Evolutionary conservation across 2,797 vertebrate species (phyloP).

Genomic region (Bucorvus abyssinicus): DNA sequence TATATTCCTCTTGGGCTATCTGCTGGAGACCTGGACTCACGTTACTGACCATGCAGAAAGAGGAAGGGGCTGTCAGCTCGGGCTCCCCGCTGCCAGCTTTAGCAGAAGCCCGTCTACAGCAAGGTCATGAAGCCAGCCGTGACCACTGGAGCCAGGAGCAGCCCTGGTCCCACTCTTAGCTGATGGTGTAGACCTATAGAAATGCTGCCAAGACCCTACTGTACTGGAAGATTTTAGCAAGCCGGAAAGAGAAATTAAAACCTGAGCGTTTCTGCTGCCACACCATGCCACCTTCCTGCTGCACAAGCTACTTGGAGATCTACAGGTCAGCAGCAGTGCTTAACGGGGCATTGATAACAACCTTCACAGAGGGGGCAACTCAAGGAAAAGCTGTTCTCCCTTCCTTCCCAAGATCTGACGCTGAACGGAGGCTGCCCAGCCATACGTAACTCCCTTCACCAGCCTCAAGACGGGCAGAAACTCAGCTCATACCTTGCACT

Average conservation of each 20-base stretch:
- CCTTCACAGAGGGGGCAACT: no score
- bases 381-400: neutral
- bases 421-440: neutral
- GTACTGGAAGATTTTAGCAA: neutral
- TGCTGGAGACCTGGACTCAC: neutral
- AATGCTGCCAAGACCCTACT: neutral
- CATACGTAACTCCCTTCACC: neutral
- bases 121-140: neutral
- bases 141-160: rapidly evolving
- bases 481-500: constrained; percentile 18
- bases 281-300: neutral
- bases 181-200: rapidly evolving
- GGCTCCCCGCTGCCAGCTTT: neutral
- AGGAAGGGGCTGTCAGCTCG: neutral
- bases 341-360: rapidly evolving
- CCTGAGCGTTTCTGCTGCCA: neutral
- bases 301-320: neutral
- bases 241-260: neutral
- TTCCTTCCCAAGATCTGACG: neutral
- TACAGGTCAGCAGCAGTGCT: neutral
- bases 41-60: neutral
- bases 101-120: neutral
- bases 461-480: neutral
- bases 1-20: rapidly evolving
- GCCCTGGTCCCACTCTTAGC: neutral